Percentiles rank a stretch among this genome's conserved stretches.
Conservation (phyloP, 1,140 invertebrate genomes). For the Drosophila virilis region DNA sequence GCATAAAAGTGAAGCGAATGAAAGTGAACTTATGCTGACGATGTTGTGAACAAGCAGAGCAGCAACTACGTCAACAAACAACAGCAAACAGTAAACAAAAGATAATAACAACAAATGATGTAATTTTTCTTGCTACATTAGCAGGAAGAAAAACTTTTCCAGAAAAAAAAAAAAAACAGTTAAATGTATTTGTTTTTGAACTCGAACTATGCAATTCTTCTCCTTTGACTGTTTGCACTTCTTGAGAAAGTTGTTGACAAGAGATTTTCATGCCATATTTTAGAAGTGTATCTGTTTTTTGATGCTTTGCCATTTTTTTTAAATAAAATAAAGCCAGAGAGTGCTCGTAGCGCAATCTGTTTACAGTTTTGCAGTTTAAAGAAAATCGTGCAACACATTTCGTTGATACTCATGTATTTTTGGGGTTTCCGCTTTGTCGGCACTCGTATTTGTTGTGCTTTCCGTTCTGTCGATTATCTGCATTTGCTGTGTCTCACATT, state of each 20-base stretch:
- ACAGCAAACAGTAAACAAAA: slow-evolving; percentile 63
- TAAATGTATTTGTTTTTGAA: slow-evolving; percentile 5
- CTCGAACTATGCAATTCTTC: slow-evolving; percentile 5
- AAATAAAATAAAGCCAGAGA: neutral
- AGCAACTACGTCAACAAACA: slow-evolving; percentile 13
- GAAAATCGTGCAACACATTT: slow-evolving; percentile 1
- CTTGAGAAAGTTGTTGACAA: neutral
- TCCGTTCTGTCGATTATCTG: slow-evolving; percentile 10
- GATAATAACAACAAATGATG: slow-evolving; percentile 61
- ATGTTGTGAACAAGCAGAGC: slow-evolving; percentile 64
- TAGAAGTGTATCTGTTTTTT: too few species aligned
- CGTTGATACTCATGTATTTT: neutral
- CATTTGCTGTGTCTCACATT: slow-evolving; percentile 9
- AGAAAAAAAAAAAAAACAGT: slow-evolving; percentile 10
- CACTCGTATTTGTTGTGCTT: neutral
- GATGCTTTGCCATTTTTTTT: neutral
- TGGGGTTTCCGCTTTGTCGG: neutral
- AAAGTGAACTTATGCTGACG: slow-evolving; percentile 72
- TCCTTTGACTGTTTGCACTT: neutral
- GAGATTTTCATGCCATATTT: neutral
- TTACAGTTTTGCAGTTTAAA: neutral
- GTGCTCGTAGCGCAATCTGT: neutral
- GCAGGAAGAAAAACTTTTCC: neutral
- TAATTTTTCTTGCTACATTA: slow-evolving; percentile 12
- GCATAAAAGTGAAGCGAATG: slow-evolving; percentile 70